These are phyloP conservation scores for Mesoclemmys tuberculata DNA, from an alignment of 2,113 vertebrate genomes.

Conservation along the genomic window DNA sequence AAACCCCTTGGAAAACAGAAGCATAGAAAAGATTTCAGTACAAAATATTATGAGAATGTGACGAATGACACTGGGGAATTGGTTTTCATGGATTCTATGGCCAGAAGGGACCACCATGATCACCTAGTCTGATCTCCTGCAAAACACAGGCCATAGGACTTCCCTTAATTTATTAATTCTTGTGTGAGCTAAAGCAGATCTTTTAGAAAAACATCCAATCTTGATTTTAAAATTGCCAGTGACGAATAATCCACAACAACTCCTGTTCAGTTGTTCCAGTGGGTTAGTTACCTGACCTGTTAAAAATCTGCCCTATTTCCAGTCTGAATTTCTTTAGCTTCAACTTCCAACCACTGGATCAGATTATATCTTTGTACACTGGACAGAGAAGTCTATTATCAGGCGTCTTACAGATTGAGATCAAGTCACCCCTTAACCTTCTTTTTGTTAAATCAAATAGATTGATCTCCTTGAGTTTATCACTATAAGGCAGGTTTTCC, in stretches of 20 bases:
- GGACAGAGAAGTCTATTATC: neutral
- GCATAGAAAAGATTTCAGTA: neutral
- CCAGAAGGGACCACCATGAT: neutral
- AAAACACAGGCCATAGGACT: neutral
- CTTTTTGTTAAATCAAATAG: neutral
- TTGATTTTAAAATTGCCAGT: neutral
- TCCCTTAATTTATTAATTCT: neutral
- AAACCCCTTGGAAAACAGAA: slow-evolving; percentile 64
- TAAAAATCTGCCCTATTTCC: neutral
- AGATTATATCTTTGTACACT: neutral
- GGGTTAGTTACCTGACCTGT: neutral
- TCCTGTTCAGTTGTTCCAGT: neutral
- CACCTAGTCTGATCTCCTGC: neutral
- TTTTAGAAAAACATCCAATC: neutral
- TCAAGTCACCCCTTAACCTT: neutral
- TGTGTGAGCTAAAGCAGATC: neutral
- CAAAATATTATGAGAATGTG: neutral
- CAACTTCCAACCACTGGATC: neutral
- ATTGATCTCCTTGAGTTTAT: neutral
- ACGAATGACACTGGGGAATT: neutral
- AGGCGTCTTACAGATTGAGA: neutral
- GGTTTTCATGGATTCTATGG: neutral
- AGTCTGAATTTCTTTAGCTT: neutral
- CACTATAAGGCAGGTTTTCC: neutral
- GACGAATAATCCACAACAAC: neutral